Percentiles rank a stretch among this genome's conserved stretches.
phyloP scores from a whole-genome alignment of 2,113 vertebrate genomes.

The Laticauda colubrina region DNA sequence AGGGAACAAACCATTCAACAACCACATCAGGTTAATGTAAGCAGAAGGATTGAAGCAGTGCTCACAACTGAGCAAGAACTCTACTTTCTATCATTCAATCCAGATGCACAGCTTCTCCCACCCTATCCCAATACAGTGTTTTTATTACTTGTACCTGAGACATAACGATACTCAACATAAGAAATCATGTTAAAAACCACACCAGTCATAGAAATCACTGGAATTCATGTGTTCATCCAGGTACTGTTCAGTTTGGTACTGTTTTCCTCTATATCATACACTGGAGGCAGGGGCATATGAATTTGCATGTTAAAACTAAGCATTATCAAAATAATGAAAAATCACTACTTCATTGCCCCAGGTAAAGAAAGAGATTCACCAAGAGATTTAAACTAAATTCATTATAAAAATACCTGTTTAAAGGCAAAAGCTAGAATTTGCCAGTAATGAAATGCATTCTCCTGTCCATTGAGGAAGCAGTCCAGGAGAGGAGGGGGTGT shows the following conservation, averaged over 20 bases:
- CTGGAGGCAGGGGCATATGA: conserved; percentile 29
- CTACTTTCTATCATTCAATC: conserved; percentile 19
- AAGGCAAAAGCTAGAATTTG: conserved; percentile 72
- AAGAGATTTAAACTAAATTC: conserved; percentile 64
- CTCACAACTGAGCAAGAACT: conserved; percentile 31
- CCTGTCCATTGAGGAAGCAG: conserved; percentile 53
- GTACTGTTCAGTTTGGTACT: conserved; percentile 32
- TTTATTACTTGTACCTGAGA: conserved; percentile 40
- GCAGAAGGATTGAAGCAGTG: conserved; percentile 36
- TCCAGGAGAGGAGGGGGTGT: conserved; percentile 49
- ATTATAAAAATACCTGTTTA: conserved; percentile 69
- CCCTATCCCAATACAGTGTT: conserved; percentile 37
- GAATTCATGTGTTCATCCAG: conserved; percentile 36
- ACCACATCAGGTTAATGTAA: conserved; percentile 42
- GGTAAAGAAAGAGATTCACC: conserved; percentile 56
- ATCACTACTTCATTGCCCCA: conserved; percentile 61
- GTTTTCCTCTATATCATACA: conserved; percentile 29
- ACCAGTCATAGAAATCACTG: conserved; percentile 17
- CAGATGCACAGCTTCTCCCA: conserved; percentile 41
- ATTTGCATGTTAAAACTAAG: conserved; percentile 45
- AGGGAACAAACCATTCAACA: conserved; percentile 39
- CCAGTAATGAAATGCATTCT: conserved; percentile 66
- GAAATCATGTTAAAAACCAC: conserved; percentile 42
- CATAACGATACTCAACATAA: conserved; percentile 43
- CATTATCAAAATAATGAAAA: conserved; percentile 46